Evolutionary conservation across 2,888 invertebrate species (phyloP), one percentile per base, ranked within the genome.

Genomic region (Hyalella azteca): DNA sequence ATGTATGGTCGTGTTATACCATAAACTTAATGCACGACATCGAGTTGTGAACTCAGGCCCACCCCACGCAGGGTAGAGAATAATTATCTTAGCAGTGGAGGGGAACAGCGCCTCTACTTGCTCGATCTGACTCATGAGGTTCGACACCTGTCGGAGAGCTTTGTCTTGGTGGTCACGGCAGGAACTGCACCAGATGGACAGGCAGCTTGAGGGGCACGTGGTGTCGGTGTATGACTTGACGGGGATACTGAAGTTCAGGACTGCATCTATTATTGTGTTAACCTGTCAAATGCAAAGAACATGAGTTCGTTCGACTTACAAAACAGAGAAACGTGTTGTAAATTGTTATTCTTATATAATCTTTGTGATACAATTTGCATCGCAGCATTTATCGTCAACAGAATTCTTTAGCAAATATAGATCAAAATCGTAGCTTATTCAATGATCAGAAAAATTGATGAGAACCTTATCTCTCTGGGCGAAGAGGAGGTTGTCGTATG

Each of bases 1-100:
- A 88, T 95, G 94, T 85, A 92, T 91, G 0, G 94, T 94, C 87
- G 94, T 93, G 88, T 97, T 97, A 88, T 93, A 94, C 96, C 97
- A 97, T 2, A 96, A 90, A 86, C 94, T 95, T 91, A 97, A 92
- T 15, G 95, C 93, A 88, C 93, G 93, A 13, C 93, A 90, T 86
- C 93, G 89, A 78, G 91, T 90, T 40, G 91, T 90, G 86, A 95
- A 93, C 79, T 90, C 90, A 0, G 90, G 87, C 81, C 92, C 91
- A 81, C 90, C 91, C 84, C 93, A 92, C 22, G 92, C 89, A 19
- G 93, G 93, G 89, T 93, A 93, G 81, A 93, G 91, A 7, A 89
- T 89, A 0, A 92, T 93, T 89, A 96, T 93, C 32, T 94, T 93
- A 86, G 93, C 92, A 78, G 92, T 92, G 5, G 95, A 95, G 0